Base-by-base conservation (phyloP, 2,888 invertebrate species). In the Tenthredo distinguenda region DNA sequence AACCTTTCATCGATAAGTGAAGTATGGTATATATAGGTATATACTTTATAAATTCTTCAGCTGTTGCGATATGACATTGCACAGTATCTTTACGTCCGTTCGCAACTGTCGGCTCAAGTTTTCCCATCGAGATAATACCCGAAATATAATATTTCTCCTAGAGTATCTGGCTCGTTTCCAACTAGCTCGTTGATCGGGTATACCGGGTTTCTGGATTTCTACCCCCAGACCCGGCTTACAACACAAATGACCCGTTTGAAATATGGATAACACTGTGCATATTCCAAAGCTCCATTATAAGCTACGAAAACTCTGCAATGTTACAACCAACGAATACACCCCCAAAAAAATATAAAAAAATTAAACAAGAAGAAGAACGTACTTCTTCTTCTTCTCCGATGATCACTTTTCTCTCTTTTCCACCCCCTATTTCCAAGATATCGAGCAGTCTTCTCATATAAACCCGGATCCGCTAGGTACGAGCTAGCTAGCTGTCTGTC, bases 121-220 rank as follows among this genome's bases (percentile, higher is more conserved):
- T 62, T 62, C 26, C 62, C 58, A 81, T 62, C 21, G n/a, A 62
- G 62, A 81, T 81, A 81, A 81, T 81, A 62, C 37, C 50, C 37
- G 62, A 81, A 81, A 81, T 81, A 81, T 81, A 62, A 81, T 81
- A 81, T 81, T 62, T 81, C 81, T 40, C 40, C 37, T 4, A 40
- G 81, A 40, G 62, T n/a, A 34, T 81, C 81, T 81, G 81, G 58
- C 81, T 4, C 21, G 9, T 12, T 15, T 81, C 81, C 81, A 81
- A 81, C 62, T 37, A 81, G 81, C 81, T 62, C 62, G 81, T 58
- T 81, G 81, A 81, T 81, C 81, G 81, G 79, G 68, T 31, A 21
- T 21, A 68, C 68, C 68, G 47, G 47, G 50, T 81, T 81, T 26
- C 37, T 62, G 62, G n/a, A 62, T 58, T 81, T 62, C 40, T 15